phyloP scores from a whole-genome alignment of 1,140 invertebrate species.

The Bicyclus anynana region DNA sequence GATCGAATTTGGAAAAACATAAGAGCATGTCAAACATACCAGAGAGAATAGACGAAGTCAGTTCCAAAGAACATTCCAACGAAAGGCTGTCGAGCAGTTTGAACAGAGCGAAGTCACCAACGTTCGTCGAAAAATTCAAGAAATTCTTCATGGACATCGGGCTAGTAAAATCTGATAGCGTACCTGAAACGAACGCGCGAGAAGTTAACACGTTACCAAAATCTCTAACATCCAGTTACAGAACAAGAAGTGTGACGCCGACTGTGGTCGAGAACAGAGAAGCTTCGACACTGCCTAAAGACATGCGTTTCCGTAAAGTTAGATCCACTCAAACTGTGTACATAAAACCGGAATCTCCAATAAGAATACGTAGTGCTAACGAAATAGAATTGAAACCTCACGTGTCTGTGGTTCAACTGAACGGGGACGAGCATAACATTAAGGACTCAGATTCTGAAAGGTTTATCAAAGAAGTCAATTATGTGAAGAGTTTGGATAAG shows the following conservation, averaged over 20 bases:
- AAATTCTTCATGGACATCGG: slow-evolving; percentile 68
- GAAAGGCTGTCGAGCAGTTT: slow-evolving; percentile 57
- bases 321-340: slow-evolving; percentile 64
- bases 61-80: slow-evolving; percentile 47
- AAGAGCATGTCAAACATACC: slow-evolving; percentile 69
- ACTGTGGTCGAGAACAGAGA: slow-evolving; percentile 41
- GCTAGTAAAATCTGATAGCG: slow-evolving; percentile 49
- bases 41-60: slow-evolving; percentile 57
- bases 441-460: slow-evolving; percentile 43
- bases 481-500: slow-evolving; percentile 54
- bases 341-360: slow-evolving; percentile 56
- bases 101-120: slow-evolving; percentile 64
- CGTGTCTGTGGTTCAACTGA: slow-evolving; percentile 60
- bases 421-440: slow-evolving; percentile 55
- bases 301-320: slow-evolving; percentile 68
- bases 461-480: slow-evolving; percentile 53
- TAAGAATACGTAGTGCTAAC: slow-evolving; percentile 27
- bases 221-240: slow-evolving; percentile 52
- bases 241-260: slow-evolving; percentile 49
- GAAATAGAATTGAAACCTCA: slow-evolving; percentile 46
- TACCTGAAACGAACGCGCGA: slow-evolving; percentile 21
- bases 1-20: slow-evolving; percentile 54
- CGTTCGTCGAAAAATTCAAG: slow-evolving; percentile 69
- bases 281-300: slow-evolving; percentile 62
- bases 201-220: slow-evolving; percentile 55